These are phyloP conservation scores for Coendou prehensilis DNA, from an alignment of 2,797 vertebrate genomes.

Conservation along the genomic window DNA sequence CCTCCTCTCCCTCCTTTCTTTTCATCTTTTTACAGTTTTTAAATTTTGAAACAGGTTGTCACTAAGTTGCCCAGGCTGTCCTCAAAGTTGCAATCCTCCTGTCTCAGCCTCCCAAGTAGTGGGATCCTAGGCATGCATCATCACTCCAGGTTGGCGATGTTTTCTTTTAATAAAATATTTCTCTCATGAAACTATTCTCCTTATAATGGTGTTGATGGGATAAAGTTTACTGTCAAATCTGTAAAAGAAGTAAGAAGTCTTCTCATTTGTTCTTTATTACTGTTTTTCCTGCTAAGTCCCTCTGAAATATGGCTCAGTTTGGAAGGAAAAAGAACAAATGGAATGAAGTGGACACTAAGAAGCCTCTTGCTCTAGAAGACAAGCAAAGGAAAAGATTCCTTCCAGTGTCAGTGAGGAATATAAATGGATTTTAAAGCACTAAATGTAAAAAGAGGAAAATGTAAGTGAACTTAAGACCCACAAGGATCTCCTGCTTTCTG, in stretches of 20 bases:
- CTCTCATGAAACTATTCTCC: background rate
- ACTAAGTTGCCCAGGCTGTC: background rate
- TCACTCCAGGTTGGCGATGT: background rate
- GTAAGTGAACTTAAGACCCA: background rate
- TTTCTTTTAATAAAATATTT: constrained; percentile 40
- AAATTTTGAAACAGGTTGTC: background rate
- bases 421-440: constrained; percentile 59
- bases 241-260: constrained; percentile 27
- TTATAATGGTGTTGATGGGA: constrained; percentile 6
- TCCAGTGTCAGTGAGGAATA: constrained; percentile 29
- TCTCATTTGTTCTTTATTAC: constrained; percentile 49
- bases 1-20: background rate
- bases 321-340: constrained; percentile 51
- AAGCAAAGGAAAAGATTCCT: constrained; percentile 59
- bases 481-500: background rate
- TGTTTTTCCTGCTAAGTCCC: constrained; percentile 14
- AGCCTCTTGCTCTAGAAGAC: constrained; percentile 35
- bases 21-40: background rate
- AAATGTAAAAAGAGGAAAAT: constrained; percentile 7
- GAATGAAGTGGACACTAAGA: constrained; percentile 40
- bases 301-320: constrained; percentile 61
- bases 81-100: background rate
- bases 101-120: background rate
- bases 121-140: background rate
- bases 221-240: background rate